A percentile compares a stretch with the other conserved stretches of the same genome.
Evolutionary conservation across 1,140 invertebrate genomes (phyloP).

Genomic region (Orchesella cincta): DNA sequence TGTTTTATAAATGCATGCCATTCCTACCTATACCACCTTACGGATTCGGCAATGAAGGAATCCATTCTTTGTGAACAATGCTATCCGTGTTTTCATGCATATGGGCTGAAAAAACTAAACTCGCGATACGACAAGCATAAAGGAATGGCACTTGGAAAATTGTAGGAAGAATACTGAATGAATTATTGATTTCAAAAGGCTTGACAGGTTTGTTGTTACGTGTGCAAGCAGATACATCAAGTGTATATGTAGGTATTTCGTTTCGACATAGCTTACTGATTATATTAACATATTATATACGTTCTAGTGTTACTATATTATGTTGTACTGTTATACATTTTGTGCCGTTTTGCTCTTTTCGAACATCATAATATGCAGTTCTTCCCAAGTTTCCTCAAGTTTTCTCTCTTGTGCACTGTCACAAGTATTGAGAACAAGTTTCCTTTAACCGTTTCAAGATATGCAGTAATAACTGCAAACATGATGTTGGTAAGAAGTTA

Average conservation of each 20-base stretch:
- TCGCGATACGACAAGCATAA: too few species aligned
- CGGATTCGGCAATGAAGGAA: too few species aligned
- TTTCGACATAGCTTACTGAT: not conserved
- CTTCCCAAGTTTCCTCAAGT: not conserved
- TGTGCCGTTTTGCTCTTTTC: not conserved
- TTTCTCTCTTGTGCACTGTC: too few species aligned
- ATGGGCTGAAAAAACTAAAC: too few species aligned
- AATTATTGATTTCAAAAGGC: conserved; percentile 15
- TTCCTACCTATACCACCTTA: too few species aligned
- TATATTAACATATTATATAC: not conserved
- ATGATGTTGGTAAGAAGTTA: not conserved
- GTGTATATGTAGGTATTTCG: too few species aligned
- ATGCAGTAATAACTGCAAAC: conserved; percentile 8
- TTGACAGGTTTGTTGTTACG: not conserved
- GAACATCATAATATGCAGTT: not conserved
- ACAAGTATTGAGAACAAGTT: not conserved
- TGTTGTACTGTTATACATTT: not conserved
- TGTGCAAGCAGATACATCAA: too few species aligned
- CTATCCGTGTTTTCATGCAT: too few species aligned
- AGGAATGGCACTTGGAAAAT: too few species aligned
- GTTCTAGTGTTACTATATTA: not conserved
- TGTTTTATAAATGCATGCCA: too few species aligned
- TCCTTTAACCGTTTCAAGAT: not conserved
- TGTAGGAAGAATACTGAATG: conserved; percentile 9
- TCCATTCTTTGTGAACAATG: too few species aligned